These are phyloP conservation scores for Scaptodrosophila lebanonensis DNA, from an alignment of 1,140 invertebrate species.

Conservation along the genomic window DNA sequence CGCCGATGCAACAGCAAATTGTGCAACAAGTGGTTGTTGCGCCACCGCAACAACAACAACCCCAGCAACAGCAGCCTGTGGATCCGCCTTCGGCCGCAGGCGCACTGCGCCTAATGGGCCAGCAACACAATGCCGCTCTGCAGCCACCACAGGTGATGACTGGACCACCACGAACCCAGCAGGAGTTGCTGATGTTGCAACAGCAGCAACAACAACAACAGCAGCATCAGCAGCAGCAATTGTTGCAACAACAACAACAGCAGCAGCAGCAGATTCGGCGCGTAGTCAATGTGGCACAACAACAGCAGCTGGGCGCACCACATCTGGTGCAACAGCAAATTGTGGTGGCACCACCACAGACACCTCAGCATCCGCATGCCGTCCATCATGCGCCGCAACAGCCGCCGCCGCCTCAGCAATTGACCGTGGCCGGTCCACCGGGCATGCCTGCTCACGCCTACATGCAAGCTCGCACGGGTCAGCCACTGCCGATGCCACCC, in stretches of 20 bases:
- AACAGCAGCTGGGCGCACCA: constrained; percentile 70
- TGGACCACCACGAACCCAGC: constrained; percentile 51
- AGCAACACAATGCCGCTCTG: constrained; percentile 84
- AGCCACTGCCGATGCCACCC: constrained; percentile 78
- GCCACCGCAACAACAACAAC: constrained; percentile 47
- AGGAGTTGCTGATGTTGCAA: constrained; percentile 62
- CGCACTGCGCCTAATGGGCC: constrained; percentile 87
- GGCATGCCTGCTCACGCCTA: constrained; percentile 44
- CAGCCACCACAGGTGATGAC: constrained; percentile 46
- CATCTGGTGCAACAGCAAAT: constrained; percentile 69
- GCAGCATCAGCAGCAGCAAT: constrained; percentile 34
- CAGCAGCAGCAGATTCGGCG: constrained; percentile 74
- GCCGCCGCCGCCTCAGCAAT: constrained; percentile 37
- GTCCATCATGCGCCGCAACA: constrained; percentile 19
- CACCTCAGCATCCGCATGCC: constrained; percentile 37
- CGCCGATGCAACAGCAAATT: constrained; percentile 51
- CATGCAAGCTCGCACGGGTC: constrained; percentile 61
- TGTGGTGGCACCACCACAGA: constrained; percentile 40
- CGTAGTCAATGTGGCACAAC: constrained; percentile 76
- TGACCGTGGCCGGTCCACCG: constrained; percentile 47
- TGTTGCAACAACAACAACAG: constrained; percentile 48
- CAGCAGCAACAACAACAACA: constrained; percentile 65
- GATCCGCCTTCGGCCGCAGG: constrained; percentile 83
- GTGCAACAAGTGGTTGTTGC: constrained; percentile 64
- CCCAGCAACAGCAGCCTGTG: constrained; percentile 55